phyloP scores from a whole-genome alignment of 2,113 vertebrate species.

The Sapayoa aenigma region DNA sequence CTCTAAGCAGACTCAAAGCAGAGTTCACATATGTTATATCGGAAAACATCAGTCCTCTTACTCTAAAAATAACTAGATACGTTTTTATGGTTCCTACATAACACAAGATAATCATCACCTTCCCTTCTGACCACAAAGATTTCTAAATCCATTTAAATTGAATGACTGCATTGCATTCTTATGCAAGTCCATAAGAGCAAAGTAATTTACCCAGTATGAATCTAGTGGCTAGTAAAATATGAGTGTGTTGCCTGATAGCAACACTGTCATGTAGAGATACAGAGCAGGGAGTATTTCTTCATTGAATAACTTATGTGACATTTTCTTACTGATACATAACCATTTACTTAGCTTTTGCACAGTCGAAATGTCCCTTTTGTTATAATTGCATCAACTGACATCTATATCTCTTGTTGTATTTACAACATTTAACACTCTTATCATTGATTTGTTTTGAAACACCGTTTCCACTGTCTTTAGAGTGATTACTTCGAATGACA shows the following conservation, averaged over 20 bases:
- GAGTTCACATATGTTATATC: background rate
- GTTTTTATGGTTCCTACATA: background rate
- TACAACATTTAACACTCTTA: background rate
- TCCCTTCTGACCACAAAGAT: background rate
- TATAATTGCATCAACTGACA: background rate
- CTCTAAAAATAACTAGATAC: background rate
- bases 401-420: background rate
- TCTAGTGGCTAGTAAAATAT: background rate
- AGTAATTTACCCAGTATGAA: background rate
- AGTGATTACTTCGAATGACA: background rate
- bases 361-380: background rate
- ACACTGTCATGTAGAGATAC: background rate
- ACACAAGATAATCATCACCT: background rate
- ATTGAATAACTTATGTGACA: background rate
- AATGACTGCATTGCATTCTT: background rate
- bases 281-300: background rate
- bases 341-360: background rate
- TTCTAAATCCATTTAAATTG: background rate
- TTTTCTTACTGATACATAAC: background rate
- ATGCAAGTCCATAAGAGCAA: background rate
- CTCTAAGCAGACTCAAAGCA: background rate
- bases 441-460: conserved; percentile 11
- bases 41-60: background rate
- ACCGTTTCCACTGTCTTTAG: background rate
- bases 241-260: background rate